These are phyloP conservation scores for Lasioglossum morio DNA, from an alignment of 2,888 invertebrate species.

Conservation along the genomic window DNA sequence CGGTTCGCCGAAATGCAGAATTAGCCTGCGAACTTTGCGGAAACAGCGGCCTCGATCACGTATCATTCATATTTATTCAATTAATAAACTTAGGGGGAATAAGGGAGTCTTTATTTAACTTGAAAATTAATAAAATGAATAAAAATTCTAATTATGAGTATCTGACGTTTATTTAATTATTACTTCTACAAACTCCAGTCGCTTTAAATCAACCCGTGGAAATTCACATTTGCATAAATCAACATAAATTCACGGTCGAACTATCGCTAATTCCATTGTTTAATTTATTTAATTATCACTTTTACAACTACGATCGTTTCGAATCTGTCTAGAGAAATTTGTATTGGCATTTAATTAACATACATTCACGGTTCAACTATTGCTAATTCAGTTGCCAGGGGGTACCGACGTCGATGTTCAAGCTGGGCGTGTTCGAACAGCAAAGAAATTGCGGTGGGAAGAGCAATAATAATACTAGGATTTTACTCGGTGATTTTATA, in stretches of 20 bases:
- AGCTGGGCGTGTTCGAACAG: too few species aligned
- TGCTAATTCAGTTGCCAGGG: not conserved
- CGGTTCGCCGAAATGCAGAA: not conserved
- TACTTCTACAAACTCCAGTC: not conserved
- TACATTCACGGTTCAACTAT: not conserved
- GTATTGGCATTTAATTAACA: not conserved
- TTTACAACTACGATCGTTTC: not conserved
- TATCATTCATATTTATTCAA: not conserved
- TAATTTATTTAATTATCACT: not conserved
- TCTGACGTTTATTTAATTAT: not conserved
- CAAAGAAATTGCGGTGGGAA: not conserved
- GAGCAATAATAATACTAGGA: not conserved
- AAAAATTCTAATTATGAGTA: not conserved
- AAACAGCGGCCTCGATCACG: not conserved
- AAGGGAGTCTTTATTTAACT: not conserved
- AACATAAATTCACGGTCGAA: not conserved
- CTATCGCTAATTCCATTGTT: not conserved
- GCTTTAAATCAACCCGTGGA: not conserved
- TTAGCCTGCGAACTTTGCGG: not conserved
- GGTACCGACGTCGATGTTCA: not conserved
- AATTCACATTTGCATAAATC: not conserved
- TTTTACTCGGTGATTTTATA: not conserved
- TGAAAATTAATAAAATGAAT: not conserved
- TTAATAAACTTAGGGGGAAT: not conserved
- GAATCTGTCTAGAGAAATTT: not conserved